Evolutionary conservation across 2,797 vertebrate species (phyloP).

Genomic region (Hydrophis major): DNA sequence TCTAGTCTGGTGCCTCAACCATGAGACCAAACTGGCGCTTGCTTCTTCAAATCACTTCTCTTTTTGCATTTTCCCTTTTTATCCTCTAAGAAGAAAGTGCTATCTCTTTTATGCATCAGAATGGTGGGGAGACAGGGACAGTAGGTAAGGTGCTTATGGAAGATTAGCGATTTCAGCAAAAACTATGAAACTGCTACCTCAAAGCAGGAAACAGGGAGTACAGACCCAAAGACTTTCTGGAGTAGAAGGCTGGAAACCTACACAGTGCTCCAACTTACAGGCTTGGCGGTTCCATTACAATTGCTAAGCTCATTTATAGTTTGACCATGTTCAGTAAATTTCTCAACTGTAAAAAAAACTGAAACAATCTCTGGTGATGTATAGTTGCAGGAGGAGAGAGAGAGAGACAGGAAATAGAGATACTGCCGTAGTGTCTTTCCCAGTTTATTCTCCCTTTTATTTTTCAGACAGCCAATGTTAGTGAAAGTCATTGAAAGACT

Average conservation of each 20-base stretch:
- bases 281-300: background rate
- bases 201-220: background rate
- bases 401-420: background rate
- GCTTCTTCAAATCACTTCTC: background rate
- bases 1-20: background rate
- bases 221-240: background rate
- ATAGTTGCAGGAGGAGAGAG: background rate
- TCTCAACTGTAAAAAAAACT: background rate
- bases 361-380: background rate
- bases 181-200: background rate
- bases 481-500: background rate
- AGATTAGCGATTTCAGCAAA: background rate
- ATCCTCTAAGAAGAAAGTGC: background rate
- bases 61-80: background rate
- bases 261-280: background rate
- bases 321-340: background rate
- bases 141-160: background rate
- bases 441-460: too few species aligned
- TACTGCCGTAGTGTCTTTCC: background rate
- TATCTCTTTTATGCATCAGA: background rate
- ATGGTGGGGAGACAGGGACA: accelerated
- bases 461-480: background rate
- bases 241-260: background rate
- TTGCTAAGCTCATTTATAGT: background rate
- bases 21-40: background rate